A percentile compares a stretch with the other conserved stretches of the same genome.
phyloP scores from a whole-genome alignment of 2,797 vertebrate genomes.

The Perodicticus potto region DNA sequence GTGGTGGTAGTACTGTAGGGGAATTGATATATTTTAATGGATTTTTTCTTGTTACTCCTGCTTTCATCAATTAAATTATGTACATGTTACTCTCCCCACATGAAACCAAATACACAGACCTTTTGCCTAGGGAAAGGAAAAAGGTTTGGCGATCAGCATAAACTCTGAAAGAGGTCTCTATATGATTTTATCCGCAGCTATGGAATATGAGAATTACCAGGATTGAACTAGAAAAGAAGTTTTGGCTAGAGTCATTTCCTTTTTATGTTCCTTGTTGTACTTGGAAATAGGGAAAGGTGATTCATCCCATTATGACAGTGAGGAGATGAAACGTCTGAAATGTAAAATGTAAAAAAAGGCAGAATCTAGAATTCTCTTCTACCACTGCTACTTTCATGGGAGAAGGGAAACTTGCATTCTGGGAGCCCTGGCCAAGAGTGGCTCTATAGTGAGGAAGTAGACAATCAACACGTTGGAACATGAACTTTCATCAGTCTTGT shows the following conservation, averaged over 20 bases:
- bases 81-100: not conserved
- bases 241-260: conserved; percentile 27
- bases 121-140: conserved; percentile 52
- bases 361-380: not conserved
- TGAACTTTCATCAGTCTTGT: not conserved
- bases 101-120: not conserved
- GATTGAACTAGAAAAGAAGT: conserved; percentile 25
- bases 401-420: not conserved
- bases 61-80: conserved; percentile 43
- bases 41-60: conserved; percentile 23
- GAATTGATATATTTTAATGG: conserved; percentile 20
- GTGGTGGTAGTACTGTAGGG: not conserved
- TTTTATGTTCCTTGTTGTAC: conserved; percentile 21
- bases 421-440: not conserved
- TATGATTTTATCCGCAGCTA: conserved; percentile 12
- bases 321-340: not conserved
- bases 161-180: not conserved
- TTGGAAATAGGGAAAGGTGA: conserved; percentile 54
- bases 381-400: not conserved
- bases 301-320: conserved; percentile 11
- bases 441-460: not conserved
- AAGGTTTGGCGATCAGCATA: conserved; percentile 62
- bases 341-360: not conserved
- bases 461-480: not conserved
- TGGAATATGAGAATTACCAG: conserved; percentile 17